Percentiles rank a stretch among this genome's conserved stretches.
These are phyloP conservation scores for Phortica variegata DNA, from an alignment of 1,140 invertebrate genomes.

Conservation along the genomic window DNA sequence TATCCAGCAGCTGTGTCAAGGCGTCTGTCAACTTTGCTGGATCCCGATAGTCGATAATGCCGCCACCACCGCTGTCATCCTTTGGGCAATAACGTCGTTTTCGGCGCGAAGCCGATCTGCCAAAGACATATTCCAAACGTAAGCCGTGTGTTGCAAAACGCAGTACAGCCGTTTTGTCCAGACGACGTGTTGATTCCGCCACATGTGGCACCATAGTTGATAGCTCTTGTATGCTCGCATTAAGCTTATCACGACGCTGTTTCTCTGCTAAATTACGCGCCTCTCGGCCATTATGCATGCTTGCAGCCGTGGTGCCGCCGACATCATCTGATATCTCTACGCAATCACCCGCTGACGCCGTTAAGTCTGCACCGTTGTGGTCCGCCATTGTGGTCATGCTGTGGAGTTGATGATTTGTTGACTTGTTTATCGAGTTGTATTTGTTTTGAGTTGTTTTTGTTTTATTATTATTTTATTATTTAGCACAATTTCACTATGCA, in stretches of 20 bases:
- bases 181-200: conserved; percentile 71
- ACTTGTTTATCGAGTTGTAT: neutral
- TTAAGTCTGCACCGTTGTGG: conserved; percentile 24
- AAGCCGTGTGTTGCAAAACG: conserved; percentile 78
- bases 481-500: too few species aligned
- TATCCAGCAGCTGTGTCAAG: conserved; percentile 61
- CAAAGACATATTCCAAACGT: conserved; percentile 54
- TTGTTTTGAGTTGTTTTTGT: conserved; percentile 11
- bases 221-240: conserved; percentile 80
- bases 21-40: conserved; percentile 44
- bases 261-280: conserved; percentile 85
- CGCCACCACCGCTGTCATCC: neutral
- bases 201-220: conserved; percentile 80
- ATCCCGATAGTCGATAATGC: neutral
- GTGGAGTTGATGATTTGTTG: neutral
- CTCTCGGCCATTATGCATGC: conserved; percentile 64
- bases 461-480: conserved; percentile 17
- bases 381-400: conserved; percentile 28
- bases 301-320: conserved; percentile 13
- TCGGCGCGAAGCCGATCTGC: conserved; percentile 34
- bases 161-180: conserved; percentile 90
- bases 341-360: conserved; percentile 5
- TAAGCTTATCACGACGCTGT: conserved; percentile 83
- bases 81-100: conserved; percentile 24
- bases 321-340: conserved; percentile 15